phyloP scores from a whole-genome alignment of 2,888 invertebrate species.

The Rhimphoctona megacephalus region DNA sequence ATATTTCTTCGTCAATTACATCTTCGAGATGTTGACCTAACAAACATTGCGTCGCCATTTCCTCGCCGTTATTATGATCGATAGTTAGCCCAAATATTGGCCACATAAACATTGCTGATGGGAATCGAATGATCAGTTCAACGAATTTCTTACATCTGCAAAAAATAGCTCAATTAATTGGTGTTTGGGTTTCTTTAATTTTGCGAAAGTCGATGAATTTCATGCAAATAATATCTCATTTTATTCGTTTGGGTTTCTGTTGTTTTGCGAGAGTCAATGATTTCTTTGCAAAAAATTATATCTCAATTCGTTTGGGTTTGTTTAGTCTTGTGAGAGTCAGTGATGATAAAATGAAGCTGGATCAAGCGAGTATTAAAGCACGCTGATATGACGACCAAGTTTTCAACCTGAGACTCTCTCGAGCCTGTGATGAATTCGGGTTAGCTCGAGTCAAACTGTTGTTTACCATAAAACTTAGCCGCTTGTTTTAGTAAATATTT shows the following conservation, averaged over 20 bases:
- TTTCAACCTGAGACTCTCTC: constrained; percentile 83
- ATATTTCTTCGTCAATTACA: constrained; percentile 79
- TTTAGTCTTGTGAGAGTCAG: constrained; percentile 74
- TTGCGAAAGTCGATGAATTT: constrained; percentile 79
- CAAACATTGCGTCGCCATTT: constrained; percentile 76
- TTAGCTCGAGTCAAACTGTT: constrained; percentile 79
- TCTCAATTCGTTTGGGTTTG: background rate
- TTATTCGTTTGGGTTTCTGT: background rate
- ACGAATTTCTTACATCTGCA: constrained; percentile 80
- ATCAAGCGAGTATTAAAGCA: constrained; percentile 63
- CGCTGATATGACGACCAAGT: constrained; percentile 80
- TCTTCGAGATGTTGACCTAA: constrained; percentile 81
- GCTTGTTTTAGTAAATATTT: constrained; percentile 35
- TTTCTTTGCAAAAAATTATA: constrained; percentile 40
- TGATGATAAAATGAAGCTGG: constrained; percentile 79
- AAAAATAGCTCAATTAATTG: constrained; percentile 40
- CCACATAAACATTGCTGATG: constrained; percentile 81
- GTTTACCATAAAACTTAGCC: constrained; percentile 48
- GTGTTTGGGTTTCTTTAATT: background rate
- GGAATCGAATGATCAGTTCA: constrained; percentile 79
- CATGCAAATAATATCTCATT: no score
- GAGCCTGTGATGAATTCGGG: constrained; percentile 81
- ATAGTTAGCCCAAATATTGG: constrained; percentile 76
- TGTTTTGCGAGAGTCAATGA: constrained; percentile 79
- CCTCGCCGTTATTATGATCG: constrained; percentile 77